phyloP scores from a whole-genome alignment of 2,113 vertebrate genomes.

The Copsychus sechellarum region DNA sequence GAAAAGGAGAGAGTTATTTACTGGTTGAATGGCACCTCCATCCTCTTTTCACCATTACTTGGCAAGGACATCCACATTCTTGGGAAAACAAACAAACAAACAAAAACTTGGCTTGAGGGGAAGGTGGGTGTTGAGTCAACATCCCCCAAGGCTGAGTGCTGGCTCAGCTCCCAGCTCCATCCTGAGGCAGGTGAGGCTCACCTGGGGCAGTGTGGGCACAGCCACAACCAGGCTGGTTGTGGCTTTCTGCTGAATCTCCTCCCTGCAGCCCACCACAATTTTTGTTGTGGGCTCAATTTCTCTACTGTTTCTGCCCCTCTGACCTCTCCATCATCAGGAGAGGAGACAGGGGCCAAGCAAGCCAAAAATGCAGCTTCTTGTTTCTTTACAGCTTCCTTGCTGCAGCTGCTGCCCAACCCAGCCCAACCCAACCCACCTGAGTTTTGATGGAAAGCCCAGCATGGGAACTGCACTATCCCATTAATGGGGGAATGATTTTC shows the following conservation, averaged over 20 bases:
- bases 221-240: background rate
- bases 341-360: background rate
- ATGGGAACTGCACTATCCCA: background rate
- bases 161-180: background rate
- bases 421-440: background rate
- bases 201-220: fast-evolving
- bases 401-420: background rate
- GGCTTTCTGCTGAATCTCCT: background rate
- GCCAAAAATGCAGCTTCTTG: background rate
- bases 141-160: background rate
- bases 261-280: background rate
- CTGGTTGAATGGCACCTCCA: background rate
- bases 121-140: background rate
- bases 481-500: fast-evolving
- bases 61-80: background rate
- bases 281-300: background rate
- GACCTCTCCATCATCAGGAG: background rate
- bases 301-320: background rate
- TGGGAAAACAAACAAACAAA: background rate
- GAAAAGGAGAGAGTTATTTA: background rate
- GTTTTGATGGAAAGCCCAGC: background rate
- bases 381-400: background rate
- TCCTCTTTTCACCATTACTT: background rate
- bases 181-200: background rate
- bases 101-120: background rate